Evolutionary conservation across 2,888 invertebrate species (phyloP).

Genomic region (Protophormia terraenovae): DNA sequence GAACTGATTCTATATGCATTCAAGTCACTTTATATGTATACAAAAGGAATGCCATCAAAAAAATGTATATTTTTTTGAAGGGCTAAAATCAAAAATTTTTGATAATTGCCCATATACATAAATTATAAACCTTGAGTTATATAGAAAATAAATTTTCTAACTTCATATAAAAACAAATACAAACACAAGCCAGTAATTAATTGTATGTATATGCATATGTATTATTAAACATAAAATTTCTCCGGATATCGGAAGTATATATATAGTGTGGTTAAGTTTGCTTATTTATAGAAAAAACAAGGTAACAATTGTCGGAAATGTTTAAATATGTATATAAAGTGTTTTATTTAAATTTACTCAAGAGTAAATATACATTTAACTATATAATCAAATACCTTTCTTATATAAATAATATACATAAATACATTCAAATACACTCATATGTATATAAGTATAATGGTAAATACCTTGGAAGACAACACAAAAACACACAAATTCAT

Average conservation of each 20-base stretch:
- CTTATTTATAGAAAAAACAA: conserved; percentile 25
- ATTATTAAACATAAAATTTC: neutral
- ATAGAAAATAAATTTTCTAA: too few species aligned
- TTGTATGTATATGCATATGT: too few species aligned
- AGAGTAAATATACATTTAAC: conserved; percentile 33
- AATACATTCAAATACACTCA: neutral
- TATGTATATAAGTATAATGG: neutral
- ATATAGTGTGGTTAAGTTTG: conserved; percentile 34
- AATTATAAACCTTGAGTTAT: too few species aligned
- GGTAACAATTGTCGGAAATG: conserved; percentile 52
- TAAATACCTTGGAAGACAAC: neutral
- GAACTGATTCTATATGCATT: too few species aligned
- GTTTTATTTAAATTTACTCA: conserved; percentile 57
- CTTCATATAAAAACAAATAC: too few species aligned
- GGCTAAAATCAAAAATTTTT: too few species aligned
- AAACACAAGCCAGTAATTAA: too few species aligned
- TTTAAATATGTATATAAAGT: conserved; percentile 43
- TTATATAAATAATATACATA: neutral
- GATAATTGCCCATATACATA: too few species aligned
- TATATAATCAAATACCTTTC: conserved; percentile 9
- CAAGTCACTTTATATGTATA: too few species aligned
- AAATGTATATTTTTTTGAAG: too few species aligned
- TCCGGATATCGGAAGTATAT: conserved; percentile 16
- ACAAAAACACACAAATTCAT: neutral
- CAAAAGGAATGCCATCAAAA: too few species aligned